Conservation (phyloP, 2,797 vertebrate species). For the Enteromius treurensis region DNA sequence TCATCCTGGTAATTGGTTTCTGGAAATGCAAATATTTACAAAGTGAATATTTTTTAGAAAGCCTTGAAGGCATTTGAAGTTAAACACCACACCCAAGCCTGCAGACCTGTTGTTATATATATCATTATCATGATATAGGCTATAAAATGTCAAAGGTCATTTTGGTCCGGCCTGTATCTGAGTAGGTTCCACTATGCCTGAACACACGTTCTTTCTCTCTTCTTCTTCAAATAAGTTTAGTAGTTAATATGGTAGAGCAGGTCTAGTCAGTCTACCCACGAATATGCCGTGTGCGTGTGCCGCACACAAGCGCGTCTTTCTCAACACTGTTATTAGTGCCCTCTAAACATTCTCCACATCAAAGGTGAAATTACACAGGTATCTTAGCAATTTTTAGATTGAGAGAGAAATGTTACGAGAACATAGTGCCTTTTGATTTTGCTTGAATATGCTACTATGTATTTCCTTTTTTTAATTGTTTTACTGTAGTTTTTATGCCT, state of each 20-base stretch:
- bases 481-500: neutral
- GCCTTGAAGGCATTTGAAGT: constrained; percentile 14
- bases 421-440: neutral
- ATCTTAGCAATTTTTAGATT: constrained; percentile 14
- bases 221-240: neutral
- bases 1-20: neutral
- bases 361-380: constrained; percentile 26
- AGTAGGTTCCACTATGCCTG: constrained; percentile 2
- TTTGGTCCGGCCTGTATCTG: neutral
- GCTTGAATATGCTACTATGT: neutral
- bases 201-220: neutral
- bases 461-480: neutral
- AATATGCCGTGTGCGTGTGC: constrained; percentile 27
- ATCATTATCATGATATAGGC: neutral
- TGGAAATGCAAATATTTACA: neutral
- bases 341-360: constrained; percentile 33
- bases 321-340: constrained; percentile 32
- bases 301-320: neutral
- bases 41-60: neutral
- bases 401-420: neutral
- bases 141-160: constrained; percentile 5
- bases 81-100: constrained; percentile 20
- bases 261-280: constrained; percentile 45
- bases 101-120: constrained; percentile 11
- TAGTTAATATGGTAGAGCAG: constrained; percentile 35